phyloP scores from a whole-genome alignment of 2,113 vertebrate genomes.

The Colossoma macropomum region DNA sequence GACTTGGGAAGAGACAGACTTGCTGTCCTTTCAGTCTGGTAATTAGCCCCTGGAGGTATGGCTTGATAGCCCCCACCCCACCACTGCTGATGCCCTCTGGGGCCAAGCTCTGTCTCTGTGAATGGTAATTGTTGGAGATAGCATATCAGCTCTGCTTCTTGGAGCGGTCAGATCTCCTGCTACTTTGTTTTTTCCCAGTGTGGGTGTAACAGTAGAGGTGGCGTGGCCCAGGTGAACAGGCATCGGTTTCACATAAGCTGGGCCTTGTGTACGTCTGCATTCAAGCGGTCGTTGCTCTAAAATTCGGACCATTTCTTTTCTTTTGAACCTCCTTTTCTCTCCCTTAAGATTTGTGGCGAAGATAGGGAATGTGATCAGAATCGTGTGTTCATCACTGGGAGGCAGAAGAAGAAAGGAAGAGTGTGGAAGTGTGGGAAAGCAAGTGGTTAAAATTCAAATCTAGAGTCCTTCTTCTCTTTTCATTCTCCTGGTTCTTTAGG shows the following conservation, averaged over 20 bases:
- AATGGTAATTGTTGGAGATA: conserved; percentile 62
- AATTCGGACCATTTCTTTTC: not conserved
- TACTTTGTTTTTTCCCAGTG: conserved; percentile 65
- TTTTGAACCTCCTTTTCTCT: not conserved
- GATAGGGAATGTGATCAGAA: conserved; percentile 43
- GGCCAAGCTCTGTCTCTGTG: conserved; percentile 40
- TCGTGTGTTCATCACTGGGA: conserved; percentile 8
- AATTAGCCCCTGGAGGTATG: conserved; percentile 37
- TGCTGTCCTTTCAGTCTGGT: conserved; percentile 17
- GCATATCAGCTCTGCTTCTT: conserved; percentile 66
- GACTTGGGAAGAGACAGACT: not conserved
- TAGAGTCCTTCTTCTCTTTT: not conserved
- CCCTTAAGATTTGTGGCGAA: conserved; percentile 22
- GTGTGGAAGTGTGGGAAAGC: conserved; percentile 41
- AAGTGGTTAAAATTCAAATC: conserved; percentile 37
- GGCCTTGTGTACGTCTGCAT: not conserved
- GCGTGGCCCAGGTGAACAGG: not conserved
- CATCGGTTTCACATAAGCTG: not conserved
- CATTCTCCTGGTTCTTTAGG: not conserved
- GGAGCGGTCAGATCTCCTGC: conserved; percentile 56
- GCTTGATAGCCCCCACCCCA: conserved; percentile 14
- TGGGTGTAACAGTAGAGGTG: conserved; percentile 64
- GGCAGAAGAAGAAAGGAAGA: conserved; percentile 11
- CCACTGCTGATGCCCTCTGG: conserved; percentile 14
- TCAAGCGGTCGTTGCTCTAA: not conserved